Conservation (phyloP, 2,797 vertebrate species). For the Coregonus ussuriensis region DNA sequence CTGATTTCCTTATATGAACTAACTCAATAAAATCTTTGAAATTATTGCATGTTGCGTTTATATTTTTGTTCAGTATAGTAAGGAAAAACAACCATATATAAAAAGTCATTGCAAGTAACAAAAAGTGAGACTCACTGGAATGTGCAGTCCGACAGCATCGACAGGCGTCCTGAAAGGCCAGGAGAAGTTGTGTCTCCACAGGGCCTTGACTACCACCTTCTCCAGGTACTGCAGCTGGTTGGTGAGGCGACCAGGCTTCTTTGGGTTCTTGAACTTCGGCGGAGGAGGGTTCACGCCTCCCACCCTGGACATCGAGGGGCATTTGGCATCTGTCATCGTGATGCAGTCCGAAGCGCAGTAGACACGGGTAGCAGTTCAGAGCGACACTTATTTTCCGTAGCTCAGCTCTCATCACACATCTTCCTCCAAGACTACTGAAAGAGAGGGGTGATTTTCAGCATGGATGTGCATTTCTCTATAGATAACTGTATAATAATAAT, state of each 20-base stretch:
- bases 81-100: background rate
- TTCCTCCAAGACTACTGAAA: constrained; percentile 54
- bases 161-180: constrained; percentile 95
- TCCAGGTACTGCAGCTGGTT: constrained; percentile 92
- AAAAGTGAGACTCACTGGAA: constrained; percentile 83
- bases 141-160: constrained; percentile 83
- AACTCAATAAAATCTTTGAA: too few relatives aligned
- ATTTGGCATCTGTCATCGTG: constrained; percentile 78
- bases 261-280: constrained; percentile 81
- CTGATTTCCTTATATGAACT: too few relatives aligned
- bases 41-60: too few relatives aligned
- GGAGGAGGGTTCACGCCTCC: constrained; percentile 84
- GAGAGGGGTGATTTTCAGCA: constrained; percentile 26
- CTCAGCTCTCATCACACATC: constrained; percentile 54
- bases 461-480: background rate
- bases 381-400: constrained; percentile 28
- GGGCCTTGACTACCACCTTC: constrained; percentile 82
- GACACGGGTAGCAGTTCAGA: constrained; percentile 18
- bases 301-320: constrained; percentile 40
- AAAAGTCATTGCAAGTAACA: background rate
- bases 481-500: background rate
- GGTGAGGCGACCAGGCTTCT: constrained; percentile 80
- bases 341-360: constrained; percentile 19
- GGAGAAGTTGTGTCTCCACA: constrained; percentile 89
- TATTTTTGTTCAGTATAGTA: background rate